Conservation (phyloP, 2,113 vertebrate species). For the Macheiramphus alcinus region DNA sequence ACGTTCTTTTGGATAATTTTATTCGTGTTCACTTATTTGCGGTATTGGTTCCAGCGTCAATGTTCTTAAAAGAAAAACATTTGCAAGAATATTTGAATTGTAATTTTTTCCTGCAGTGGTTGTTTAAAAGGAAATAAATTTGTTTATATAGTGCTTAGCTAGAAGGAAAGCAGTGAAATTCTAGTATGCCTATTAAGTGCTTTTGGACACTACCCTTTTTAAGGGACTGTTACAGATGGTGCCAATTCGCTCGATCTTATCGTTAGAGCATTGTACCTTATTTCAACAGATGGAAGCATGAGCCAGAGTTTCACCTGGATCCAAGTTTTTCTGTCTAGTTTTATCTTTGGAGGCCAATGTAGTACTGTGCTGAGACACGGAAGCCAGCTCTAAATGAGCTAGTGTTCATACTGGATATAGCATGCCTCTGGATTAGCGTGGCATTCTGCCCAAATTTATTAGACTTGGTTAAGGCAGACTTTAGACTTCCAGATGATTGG, state of each 20-base stretch:
- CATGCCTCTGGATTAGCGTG: not conserved
- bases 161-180: constrained; percentile 20
- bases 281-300: not conserved
- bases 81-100: not conserved
- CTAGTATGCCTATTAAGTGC: not conserved
- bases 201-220: not conserved
- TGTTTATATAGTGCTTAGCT: not conserved
- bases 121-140: constrained; percentile 1
- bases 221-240: not conserved
- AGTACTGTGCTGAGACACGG: not conserved
- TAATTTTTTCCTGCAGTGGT: not conserved
- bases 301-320: not conserved
- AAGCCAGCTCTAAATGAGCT: not conserved
- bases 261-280: not conserved
- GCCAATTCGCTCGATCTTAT: fast-evolving
- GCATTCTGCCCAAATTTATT: not conserved
- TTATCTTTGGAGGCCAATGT: not conserved
- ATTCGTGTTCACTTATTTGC: not conserved
- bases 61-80: not conserved
- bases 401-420: not conserved
- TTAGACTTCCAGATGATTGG: not conserved
- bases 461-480: not conserved
- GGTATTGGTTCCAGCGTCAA: not conserved
- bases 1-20: constrained; percentile 10
- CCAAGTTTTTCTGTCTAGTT: not conserved